A percentile compares a stretch with the other conserved stretches of the same genome.
These are phyloP conservation scores for Araneus ventricosus DNA, from an alignment of 1,140 invertebrate species.

Conservation along the genomic window DNA sequence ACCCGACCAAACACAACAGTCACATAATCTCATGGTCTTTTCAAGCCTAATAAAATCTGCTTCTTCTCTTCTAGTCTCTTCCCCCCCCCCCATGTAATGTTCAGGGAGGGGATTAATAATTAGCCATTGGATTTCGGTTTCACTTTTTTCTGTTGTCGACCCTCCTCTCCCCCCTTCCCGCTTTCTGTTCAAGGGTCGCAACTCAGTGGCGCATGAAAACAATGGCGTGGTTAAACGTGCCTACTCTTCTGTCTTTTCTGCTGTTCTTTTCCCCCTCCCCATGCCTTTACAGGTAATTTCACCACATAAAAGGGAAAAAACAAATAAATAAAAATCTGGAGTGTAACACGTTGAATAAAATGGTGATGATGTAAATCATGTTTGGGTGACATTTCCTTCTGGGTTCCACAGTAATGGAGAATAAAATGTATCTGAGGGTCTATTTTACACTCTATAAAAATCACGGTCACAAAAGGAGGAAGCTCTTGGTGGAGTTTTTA, in stretches of 20 bases:
- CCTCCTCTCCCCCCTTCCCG: not conserved
- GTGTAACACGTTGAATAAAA: not conserved
- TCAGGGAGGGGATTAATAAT: slow-evolving; percentile 40
- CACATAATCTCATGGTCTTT: slow-evolving; percentile 1
- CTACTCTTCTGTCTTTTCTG: not conserved
- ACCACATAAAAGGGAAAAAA: not conserved
- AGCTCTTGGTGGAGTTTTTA: not conserved
- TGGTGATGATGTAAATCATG: not conserved
- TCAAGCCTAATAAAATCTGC: slow-evolving; percentile 53
- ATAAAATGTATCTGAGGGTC: not conserved
- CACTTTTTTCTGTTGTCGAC: not conserved
- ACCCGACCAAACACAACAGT: not conserved
- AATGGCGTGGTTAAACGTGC: slow-evolving; percentile 46
- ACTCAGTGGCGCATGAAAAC: slow-evolving; percentile 53
- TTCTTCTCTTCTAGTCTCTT: not conserved
- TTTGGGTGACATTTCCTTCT: not conserved
- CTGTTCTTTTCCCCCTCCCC: not conserved
- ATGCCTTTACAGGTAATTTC: slow-evolving; percentile 14
- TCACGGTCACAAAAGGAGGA: not conserved
- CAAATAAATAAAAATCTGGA: not conserved
- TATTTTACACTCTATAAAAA: slow-evolving; percentile 23
- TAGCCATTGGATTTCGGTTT: slow-evolving; percentile 53
- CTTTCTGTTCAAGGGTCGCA: not conserved
- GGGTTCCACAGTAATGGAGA: not conserved
- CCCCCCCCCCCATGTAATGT: not conserved